Base-by-base conservation (phyloP, 2,113 vertebrate genomes). In the Anser brachyrhynchus region DNA sequence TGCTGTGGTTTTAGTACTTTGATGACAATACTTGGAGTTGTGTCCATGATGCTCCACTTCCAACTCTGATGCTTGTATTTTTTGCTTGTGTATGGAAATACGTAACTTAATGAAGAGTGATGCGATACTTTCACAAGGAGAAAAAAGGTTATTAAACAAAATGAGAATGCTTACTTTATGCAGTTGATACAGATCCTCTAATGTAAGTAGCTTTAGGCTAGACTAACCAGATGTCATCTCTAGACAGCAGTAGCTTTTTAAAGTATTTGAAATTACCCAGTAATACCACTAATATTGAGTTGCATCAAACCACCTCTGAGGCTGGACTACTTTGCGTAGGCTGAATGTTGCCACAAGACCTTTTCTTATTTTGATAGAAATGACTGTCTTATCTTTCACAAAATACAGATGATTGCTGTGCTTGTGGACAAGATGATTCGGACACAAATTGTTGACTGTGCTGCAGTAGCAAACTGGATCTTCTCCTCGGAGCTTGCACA, bases 391-490 rank as follows among this genome's bases (percentile, higher is more conserved):
- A 57, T 79, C 87, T 94, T 74, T 88, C 52, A 80, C 33, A 28
- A 93, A 87, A 84, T 91, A 6, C 4, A 99, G 99, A 99, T 99
- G 99, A 99, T 99, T 76, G 97, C 99, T 3, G 99, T 99, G 21
- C 93, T 99, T 59, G 99, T 99, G 95, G 99, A 99, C 97, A 99
- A 99, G 97, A 98, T 99, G 99, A 98, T 99, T 76, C 98, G 99
- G 41, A 99, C 99, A 6, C 99, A 99, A 93, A 99, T 99, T 67
- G 99, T 99, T 49, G 99, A 99, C 96, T 99, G 99, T 75, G 99
- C 99, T 52, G 99, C 99, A 11, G 99, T 99, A 49, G 99, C 99
- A 94, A 99, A 99, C 95, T 99, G 99, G 99, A 99, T 99, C 96
- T 99, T 99, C 98, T 99, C 99, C 96, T 98, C 99, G 85, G 99